Conservation (phyloP, 2,113 vertebrate species). For the Spilogale gracilis region DNA sequence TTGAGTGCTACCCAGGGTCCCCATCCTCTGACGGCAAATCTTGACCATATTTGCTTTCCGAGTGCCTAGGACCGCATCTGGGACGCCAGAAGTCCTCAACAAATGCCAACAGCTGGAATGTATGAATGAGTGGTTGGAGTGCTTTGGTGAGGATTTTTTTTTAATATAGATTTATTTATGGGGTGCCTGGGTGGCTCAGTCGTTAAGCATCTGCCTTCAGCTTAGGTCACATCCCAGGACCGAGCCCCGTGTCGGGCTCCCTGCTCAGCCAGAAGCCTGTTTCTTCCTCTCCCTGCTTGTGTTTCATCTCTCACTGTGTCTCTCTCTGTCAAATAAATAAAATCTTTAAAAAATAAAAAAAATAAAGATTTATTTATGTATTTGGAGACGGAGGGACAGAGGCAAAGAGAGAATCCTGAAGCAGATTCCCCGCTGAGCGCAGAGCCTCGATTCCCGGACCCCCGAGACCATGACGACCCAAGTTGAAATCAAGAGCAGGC, state of each 20-base stretch:
- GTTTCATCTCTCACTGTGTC: no score
- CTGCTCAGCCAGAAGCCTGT: no score
- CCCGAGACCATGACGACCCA: background rate
- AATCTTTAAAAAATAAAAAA: no score
- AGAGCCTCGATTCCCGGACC: no score
- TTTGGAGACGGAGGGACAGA: background rate
- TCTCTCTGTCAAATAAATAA: no score
- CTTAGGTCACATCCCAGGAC: no score
- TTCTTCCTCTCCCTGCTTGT: no score
- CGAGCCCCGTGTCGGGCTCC: no score
- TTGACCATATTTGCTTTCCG: background rate
- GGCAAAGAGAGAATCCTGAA: background rate
- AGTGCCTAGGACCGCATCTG: background rate
- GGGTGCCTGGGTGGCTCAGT: no score
- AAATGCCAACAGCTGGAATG: background rate
- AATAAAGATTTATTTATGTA: background rate
- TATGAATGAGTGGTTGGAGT: background rate
- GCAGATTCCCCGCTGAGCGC: background rate
- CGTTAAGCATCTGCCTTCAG: no score
- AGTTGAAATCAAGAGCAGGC: background rate
- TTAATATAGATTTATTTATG: background rate
- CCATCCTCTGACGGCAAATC: background rate
- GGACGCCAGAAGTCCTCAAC: background rate
- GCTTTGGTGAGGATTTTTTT: background rate
- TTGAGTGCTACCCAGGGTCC: background rate